Percentiles rank a stretch among this genome's conserved stretches.
Evolutionary conservation across 2,888 invertebrate genomes (phyloP).

Genomic region (Stomorhina lunata): DNA sequence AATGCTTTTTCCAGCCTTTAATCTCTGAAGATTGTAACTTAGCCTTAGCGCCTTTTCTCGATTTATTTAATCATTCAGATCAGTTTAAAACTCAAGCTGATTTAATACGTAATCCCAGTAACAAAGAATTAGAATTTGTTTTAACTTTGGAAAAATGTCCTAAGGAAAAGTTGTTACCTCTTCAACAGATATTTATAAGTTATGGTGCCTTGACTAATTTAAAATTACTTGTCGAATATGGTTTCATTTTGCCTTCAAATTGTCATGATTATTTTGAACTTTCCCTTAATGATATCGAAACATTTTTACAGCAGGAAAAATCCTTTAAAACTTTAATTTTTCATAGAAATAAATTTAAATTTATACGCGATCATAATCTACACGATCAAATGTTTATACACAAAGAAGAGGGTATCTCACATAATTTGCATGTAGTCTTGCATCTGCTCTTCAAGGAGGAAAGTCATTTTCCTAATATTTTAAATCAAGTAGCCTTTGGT

Average conservation of each 20-base stretch:
- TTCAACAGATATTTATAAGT: conserved; percentile 91
- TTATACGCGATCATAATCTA: conserved; percentile 84
- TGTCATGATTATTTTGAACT: conserved; percentile 85
- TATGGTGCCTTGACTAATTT: conserved; percentile 91
- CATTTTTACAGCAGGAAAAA: conserved; percentile 78
- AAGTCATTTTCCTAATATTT: conserved; percentile 75
- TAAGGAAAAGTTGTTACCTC: conserved; percentile 80
- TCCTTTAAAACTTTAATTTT: conserved; percentile 73
- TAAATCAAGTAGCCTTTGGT: conserved; percentile 79
- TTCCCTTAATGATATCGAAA: conserved; percentile 81
- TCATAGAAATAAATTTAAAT: conserved; percentile 83
- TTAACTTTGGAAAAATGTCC: conserved; percentile 67
- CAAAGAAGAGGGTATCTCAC: conserved; percentile 84
- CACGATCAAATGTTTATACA: conserved; percentile 84
- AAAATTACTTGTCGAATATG: conserved; percentile 92
- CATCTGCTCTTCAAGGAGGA: conserved; percentile 76
- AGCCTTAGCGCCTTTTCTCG: conserved; percentile 93
- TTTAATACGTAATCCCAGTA: conserved; percentile 68
- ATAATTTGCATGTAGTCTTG: conserved; percentile 82
- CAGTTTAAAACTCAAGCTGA: conserved; percentile 82
- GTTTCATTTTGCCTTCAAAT: conserved; percentile 88
- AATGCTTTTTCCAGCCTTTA: conserved; percentile 74
- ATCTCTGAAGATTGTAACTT: conserved; percentile 83
- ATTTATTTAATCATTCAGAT: conserved; percentile 92
- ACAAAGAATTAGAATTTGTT: conserved; percentile 69